These are phyloP conservation scores for Nyctibius grandis DNA, from an alignment of 2,797 vertebrate genomes.

Conservation along the genomic window DNA sequence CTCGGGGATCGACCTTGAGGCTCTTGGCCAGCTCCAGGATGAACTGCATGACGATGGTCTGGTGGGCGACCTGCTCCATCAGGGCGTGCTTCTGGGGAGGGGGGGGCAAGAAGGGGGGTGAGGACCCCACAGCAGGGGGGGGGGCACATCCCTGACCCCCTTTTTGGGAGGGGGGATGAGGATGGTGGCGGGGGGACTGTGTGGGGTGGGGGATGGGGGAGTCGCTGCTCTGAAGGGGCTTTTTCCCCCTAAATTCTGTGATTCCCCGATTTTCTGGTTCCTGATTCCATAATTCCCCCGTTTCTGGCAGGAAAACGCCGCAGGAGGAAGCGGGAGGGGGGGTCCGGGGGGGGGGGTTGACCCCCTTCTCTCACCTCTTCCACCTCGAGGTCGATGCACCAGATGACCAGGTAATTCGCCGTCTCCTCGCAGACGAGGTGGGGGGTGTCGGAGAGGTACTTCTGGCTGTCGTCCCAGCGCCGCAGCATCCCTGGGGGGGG, in stretches of 20 bases:
- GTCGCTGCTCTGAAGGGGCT: no score
- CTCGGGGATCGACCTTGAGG: conserved; percentile 84
- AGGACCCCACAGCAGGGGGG: no score
- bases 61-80: conserved; percentile 93
- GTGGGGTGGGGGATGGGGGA: no score
- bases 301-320: no score
- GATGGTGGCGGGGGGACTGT: no score
- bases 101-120: no score
- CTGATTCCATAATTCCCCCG: no score
- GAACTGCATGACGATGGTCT: conserved; percentile 92
- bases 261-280: no score
- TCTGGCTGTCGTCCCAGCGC: conserved; percentile 94
- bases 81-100: conserved; percentile 82
- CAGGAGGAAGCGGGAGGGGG: no score
- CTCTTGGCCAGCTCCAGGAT: conserved; percentile 86
- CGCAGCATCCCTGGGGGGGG: conserved; percentile 81
- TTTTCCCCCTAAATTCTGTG: no score
- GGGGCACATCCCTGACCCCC: no score
- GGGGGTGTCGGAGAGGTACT: conserved; percentile 84
- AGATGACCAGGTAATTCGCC: conserved; percentile 86
- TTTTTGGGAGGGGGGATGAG: no score
- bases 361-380: conserved; percentile 78
- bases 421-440: conserved; percentile 90
- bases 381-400: conserved; percentile 88
- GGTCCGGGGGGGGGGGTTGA: not conserved